Conservation (phyloP, 2,888 invertebrate species). For the Sphaerophoria taeniata region DNA sequence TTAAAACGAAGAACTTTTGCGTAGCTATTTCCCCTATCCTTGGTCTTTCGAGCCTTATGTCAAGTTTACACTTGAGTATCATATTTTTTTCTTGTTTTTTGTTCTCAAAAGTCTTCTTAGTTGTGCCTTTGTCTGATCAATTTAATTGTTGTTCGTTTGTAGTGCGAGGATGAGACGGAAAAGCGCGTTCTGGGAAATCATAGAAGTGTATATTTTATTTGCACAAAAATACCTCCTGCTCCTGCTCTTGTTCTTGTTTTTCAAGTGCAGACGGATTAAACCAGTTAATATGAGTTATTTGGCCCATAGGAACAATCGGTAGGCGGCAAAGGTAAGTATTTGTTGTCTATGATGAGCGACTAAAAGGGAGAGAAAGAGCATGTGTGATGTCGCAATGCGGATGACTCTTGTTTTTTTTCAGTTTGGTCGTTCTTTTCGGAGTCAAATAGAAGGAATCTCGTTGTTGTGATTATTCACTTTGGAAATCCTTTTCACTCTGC, state of each 20-base stretch:
- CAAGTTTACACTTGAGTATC: slow-evolving; percentile 59
- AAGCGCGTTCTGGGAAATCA: slow-evolving; percentile 67
- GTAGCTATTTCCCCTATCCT: slow-evolving; percentile 50
- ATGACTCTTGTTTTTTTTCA: slow-evolving; percentile 70
- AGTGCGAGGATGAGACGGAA: slow-evolving; percentile 14
- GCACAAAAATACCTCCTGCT: slow-evolving; percentile 42
- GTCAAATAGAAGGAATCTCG: slow-evolving; percentile 67
- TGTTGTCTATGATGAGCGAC: background rate
- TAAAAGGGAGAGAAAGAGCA: slow-evolving; percentile 26
- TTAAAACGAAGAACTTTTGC: slow-evolving; percentile 35
- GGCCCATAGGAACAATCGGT: slow-evolving; percentile 61
- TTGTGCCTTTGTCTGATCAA: slow-evolving; percentile 2
- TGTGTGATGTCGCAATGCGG: slow-evolving; percentile 69
- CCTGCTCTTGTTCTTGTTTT: too few species aligned
- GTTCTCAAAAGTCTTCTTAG: slow-evolving; percentile 12
- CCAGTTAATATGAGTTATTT: slow-evolving; percentile 53
- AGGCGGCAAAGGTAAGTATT: slow-evolving; percentile 14
- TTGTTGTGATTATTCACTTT: slow-evolving; percentile 45
- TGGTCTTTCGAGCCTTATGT: slow-evolving; percentile 51
- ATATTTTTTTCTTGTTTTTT: slow-evolving; percentile 34
- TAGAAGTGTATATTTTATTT: slow-evolving; percentile 41
- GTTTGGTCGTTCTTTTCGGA: slow-evolving; percentile 53
- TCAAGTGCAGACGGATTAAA: slow-evolving; percentile 42
- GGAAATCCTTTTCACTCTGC: slow-evolving; percentile 36
- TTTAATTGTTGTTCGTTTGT: slow-evolving; percentile 20